A percentile compares a stretch with the other conserved stretches of the same genome.
These are phyloP conservation scores for Lates calcarifer DNA, from an alignment of 2,113 vertebrate genomes.

Conservation along the genomic window DNA sequence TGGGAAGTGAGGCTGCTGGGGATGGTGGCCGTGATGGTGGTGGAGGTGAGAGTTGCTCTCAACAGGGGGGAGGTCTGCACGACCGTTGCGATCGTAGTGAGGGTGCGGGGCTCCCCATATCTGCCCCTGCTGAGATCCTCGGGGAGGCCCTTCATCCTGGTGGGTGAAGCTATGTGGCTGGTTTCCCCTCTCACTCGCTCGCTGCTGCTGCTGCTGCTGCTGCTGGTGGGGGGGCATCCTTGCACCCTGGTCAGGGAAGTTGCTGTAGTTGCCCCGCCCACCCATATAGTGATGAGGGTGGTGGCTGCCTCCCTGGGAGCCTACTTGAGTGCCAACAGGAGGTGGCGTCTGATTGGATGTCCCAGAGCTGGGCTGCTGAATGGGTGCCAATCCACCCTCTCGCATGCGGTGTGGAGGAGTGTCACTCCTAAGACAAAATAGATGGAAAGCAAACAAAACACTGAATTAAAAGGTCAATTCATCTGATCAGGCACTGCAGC, in stretches of 20 bases:
- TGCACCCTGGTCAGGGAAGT: slow-evolving; percentile 87
- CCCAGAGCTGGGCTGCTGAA: slow-evolving; percentile 82
- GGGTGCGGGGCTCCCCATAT: slow-evolving; percentile 83
- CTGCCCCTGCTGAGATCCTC: slow-evolving; percentile 79
- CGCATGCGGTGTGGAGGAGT: slow-evolving; percentile 88
- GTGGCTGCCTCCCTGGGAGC: slow-evolving; percentile 71
- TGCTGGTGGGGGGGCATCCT: slow-evolving; percentile 82
- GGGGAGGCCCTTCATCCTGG: slow-evolving; percentile 79
- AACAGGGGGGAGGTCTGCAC: slow-evolving; percentile 76
- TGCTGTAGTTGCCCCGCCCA: slow-evolving; percentile 83
- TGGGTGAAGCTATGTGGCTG: slow-evolving; percentile 79
- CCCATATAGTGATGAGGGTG: slow-evolving; percentile 85
- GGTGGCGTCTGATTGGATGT: slow-evolving; percentile 84
- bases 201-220: slow-evolving; percentile 80
- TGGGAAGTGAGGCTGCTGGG: slow-evolving; percentile 78
- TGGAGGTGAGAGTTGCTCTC: slow-evolving; percentile 80
- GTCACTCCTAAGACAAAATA: slow-evolving; percentile 85
- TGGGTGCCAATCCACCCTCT: slow-evolving; percentile 79
- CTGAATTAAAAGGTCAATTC: neutral
- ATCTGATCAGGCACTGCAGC: no score
- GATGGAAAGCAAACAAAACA: neutral
- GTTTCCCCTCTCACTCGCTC: slow-evolving; percentile 76
- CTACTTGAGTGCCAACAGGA: slow-evolving; percentile 76
- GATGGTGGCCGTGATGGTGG: slow-evolving; percentile 76
- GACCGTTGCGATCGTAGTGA: slow-evolving; percentile 85